Percentiles rank a stretch among this genome's conserved stretches.
phyloP scores from a whole-genome alignment of 2,888 invertebrate species.

The Lithophane socia region DNA sequence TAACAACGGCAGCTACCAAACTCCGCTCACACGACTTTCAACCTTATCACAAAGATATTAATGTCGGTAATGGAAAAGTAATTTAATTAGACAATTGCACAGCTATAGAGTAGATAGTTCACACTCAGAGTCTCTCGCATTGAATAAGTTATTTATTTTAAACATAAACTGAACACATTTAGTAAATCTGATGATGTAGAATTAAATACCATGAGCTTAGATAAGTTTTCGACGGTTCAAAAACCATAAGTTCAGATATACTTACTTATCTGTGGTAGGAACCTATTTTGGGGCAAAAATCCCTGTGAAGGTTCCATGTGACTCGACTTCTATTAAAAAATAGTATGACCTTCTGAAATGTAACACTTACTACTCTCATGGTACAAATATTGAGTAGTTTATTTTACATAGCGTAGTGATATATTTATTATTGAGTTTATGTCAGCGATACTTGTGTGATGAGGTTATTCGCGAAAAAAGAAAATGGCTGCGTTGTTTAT shows the following conservation, averaged over 20 bases:
- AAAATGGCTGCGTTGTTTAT: too few relatives aligned
- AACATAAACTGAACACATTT: neutral
- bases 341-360: neutral
- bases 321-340: too few relatives aligned
- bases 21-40: constrained; percentile 39
- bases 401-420: neutral
- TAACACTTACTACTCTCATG: neutral
- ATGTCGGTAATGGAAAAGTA: constrained; percentile 21
- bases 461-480: too few relatives aligned
- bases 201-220: constrained; percentile 2
- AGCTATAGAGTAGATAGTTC: constrained; percentile 36
- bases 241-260: too few relatives aligned
- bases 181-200: constrained; percentile 29
- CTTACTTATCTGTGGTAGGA: too few relatives aligned
- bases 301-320: too few relatives aligned
- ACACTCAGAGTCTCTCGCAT: constrained; percentile 40
- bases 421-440: neutral
- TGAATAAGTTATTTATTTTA: constrained; percentile 54
- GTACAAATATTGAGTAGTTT: constrained; percentile 3
- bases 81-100: constrained; percentile 51
- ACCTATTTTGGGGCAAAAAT: too few relatives aligned
- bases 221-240: neutral
- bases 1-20: neutral
- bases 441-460: neutral
- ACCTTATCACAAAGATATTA: constrained; percentile 37